Base-by-base conservation (phyloP, 2,113 vertebrate species). In the Gadus chalcogrammus region DNA sequence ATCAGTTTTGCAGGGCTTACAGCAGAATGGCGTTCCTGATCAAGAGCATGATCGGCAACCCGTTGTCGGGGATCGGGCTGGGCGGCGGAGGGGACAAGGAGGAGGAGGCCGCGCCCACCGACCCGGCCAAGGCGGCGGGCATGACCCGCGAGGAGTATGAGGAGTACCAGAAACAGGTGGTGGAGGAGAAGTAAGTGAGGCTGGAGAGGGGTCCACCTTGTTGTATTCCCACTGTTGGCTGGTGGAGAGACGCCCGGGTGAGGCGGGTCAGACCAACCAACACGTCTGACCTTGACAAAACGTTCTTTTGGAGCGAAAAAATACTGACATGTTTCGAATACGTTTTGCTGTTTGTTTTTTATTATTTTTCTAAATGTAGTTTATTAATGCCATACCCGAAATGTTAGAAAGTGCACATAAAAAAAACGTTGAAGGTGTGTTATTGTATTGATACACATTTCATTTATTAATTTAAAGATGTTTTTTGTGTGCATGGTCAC, bases 131-230 rank as follows among this genome's bases (percentile, higher is more conserved):
- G 20, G 97, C 95, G 0, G 94, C 93, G 15, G 97, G 97, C 58
- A 99, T 97, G 95, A 97, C 95, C 27, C 90, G 95, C 12, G 97
- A 99, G 82, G 97, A 98, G 73, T 98, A 96, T 78, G 97, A 98
- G 83, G 95, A 98, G 67, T 98, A 97, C 84, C 97, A 98, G 79
- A 98, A 97, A 87, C 97, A 99, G 79, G 1, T 99, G 87, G 94
- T 98, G 85, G 96, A 99, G 87, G 97, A 98, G 89, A 97, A 98
- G 97, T 99, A 92, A 98, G 97, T 99, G 90, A 38, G 9, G 42
- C 68, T 74, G 68, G 1, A 1, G 72, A 35, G 11, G 53, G 74
- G 55, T 58, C 63, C 78, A 61, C 75, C 70, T 65, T 69, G 20
- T 70, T 69, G 28, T 20, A 31, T 42, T 42, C 65, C 18, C 71